phyloP scores from a whole-genome alignment of 1,140 invertebrate genomes.

The Lutraria rhynchaena region DNA sequence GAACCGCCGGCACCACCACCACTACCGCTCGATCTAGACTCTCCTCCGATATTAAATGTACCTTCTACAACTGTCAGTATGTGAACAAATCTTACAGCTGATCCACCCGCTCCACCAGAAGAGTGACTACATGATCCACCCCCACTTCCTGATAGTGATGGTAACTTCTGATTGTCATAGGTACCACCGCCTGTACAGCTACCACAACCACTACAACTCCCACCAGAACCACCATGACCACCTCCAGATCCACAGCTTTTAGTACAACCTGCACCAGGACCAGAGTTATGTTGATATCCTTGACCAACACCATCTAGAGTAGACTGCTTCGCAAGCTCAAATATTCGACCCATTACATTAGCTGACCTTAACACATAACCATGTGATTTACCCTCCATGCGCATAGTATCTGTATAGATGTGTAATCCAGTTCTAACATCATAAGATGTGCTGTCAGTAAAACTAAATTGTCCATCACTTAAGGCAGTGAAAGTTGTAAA shows the following conservation, averaged over 20 bases:
- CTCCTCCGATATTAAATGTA: slow-evolving; percentile 60
- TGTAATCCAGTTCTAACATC: slow-evolving; percentile 46
- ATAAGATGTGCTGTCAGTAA: slow-evolving; percentile 50
- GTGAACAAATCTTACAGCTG: slow-evolving; percentile 55
- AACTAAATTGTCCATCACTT: slow-evolving; percentile 59
- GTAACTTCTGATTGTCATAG: slow-evolving; percentile 49
- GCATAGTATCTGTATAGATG: slow-evolving; percentile 56
- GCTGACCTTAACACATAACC: slow-evolving; percentile 40
- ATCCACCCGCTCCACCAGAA: slow-evolving; percentile 61
- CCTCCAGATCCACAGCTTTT: slow-evolving; percentile 62
- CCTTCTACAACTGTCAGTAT: slow-evolving; percentile 65
- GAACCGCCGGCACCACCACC: slow-evolving; percentile 74
- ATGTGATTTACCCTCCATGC: slow-evolving; percentile 53
- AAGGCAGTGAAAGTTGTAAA: slow-evolving; percentile 64
- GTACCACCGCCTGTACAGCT: slow-evolving; percentile 27
- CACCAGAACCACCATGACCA: slow-evolving; percentile 64
- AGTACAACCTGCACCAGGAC: slow-evolving; percentile 60
- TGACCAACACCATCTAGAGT: slow-evolving; percentile 59
- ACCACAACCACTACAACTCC: slow-evolving; percentile 44
- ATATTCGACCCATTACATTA: slow-evolving; percentile 46
- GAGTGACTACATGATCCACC: slow-evolving; percentile 64
- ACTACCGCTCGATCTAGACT: slow-evolving; percentile 51
- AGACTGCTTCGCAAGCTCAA: slow-evolving; percentile 65
- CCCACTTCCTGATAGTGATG: slow-evolving; percentile 68
- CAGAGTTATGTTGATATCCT: slow-evolving; percentile 58